Percentiles rank a stretch among this genome's conserved stretches.
Conservation (phyloP, 1,140 invertebrate genomes). For the Nylanderia fulva region DNA sequence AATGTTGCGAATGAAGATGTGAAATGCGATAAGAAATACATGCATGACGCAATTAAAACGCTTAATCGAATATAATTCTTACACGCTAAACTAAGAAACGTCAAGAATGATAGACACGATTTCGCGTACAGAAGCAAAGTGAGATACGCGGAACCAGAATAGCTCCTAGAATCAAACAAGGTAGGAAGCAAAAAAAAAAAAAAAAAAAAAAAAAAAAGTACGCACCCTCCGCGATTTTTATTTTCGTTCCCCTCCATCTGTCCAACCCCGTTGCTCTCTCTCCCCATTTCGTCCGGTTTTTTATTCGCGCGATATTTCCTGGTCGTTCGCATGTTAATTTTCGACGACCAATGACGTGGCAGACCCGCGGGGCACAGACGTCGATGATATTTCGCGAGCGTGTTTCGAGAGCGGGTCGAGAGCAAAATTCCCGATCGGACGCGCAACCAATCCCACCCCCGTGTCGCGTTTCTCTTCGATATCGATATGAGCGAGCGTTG, state of each 20-base stretch:
- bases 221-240: constrained; percentile 54
- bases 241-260: constrained; percentile 26
- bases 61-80: neutral
- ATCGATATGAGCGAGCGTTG: constrained; percentile 24
- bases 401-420: constrained; percentile 69
- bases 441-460: constrained; percentile 61
- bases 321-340: constrained; percentile 84
- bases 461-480: constrained; percentile 8
- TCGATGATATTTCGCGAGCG: constrained; percentile 80
- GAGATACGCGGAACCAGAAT: neutral
- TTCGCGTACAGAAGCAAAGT: constrained; percentile 25
- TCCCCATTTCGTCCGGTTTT: constrained; percentile 71
- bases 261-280: neutral
- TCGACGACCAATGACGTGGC: constrained; percentile 79
- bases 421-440: constrained; percentile 78
- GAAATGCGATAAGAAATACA: neutral
- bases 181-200: constrained; percentile 13
- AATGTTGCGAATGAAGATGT: neutral
- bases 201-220: neutral
- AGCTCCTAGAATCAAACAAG: neutral
- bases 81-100: neutral
- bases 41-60: neutral
- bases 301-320: constrained; percentile 82
- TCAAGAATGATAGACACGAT: constrained; percentile 50
- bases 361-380: constrained; percentile 80